Evolutionary conservation across 2,797 vertebrate species (phyloP).

Genomic region (Pseudomugil gertrudae): DNA sequence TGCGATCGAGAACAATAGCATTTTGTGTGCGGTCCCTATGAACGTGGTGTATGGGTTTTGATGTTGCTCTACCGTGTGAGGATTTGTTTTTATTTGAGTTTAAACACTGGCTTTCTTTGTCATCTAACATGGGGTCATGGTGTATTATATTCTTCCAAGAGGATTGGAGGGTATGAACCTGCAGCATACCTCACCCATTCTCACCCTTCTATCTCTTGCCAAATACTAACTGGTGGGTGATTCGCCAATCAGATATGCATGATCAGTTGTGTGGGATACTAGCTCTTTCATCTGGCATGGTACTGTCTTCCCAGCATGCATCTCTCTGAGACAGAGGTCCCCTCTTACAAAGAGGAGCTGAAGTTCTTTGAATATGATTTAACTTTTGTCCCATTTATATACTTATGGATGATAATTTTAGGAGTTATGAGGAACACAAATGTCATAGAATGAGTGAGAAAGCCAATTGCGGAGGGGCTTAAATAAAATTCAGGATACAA

Average conservation of each 20-base stretch:
- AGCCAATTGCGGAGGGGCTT: neutral
- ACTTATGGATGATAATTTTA: constrained; percentile 41
- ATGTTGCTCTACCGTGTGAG: constrained; percentile 53
- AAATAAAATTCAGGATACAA: constrained; percentile 4
- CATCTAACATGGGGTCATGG: constrained; percentile 47
- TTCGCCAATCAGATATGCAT: constrained; percentile 69
- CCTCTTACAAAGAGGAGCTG: constrained; percentile 25
- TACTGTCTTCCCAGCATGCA: constrained; percentile 57
- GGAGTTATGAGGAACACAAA: constrained; percentile 21
- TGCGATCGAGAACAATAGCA: constrained; percentile 38
- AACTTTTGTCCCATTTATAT: constrained; percentile 53
- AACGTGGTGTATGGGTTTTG: constrained; percentile 54
- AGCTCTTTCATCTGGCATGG: constrained; percentile 52
- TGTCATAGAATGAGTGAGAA: neutral
- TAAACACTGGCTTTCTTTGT: constrained; percentile 53
- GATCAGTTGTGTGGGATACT: constrained; percentile 62
- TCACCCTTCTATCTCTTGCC: constrained; percentile 34
- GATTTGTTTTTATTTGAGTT: constrained; percentile 57
- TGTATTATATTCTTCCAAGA: constrained; percentile 59
- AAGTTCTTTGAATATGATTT: constrained; percentile 39
- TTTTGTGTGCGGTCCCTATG: constrained; percentile 31
- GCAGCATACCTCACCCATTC: constrained; percentile 37
- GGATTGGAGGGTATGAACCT: constrained; percentile 59
- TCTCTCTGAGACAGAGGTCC: constrained; percentile 57
- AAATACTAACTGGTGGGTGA: constrained; percentile 55